Evolutionary conservation across 2,797 vertebrate genomes (phyloP).

Genomic region (Danio aesculapii): DNA sequence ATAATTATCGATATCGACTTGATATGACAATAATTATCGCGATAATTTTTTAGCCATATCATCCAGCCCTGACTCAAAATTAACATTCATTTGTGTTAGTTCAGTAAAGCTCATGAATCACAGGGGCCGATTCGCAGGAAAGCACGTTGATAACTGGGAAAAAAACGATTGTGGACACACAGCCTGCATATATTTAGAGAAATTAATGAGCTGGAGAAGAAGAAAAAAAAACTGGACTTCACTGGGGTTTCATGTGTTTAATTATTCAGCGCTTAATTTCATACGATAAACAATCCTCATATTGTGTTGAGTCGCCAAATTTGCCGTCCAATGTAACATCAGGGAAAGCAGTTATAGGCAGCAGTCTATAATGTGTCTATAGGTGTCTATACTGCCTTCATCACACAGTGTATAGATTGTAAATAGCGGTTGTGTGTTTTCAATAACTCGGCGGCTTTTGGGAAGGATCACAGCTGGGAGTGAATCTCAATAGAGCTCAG

Average conservation of each 20-base stretch:
- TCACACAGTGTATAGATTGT: neutral
- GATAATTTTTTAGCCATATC: too few species aligned
- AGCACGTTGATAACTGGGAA: neutral
- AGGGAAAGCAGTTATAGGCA: neutral
- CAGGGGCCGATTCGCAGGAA: conserved; percentile 13
- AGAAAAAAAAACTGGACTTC: neutral
- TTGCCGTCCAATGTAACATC: neutral
- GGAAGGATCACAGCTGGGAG: conserved; percentile 28
- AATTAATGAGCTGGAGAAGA: neutral
- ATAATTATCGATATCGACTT: too few species aligned
- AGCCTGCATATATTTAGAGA: conserved; percentile 27
- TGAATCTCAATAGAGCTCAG: conserved; percentile 46
- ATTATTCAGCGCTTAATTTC: conserved; percentile 9
- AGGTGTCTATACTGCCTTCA: neutral
- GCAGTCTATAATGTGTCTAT: neutral
- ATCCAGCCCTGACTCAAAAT: too few species aligned
- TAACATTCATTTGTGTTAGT: neutral
- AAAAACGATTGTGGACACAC: conserved; percentile 37
- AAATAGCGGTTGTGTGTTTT: conserved; percentile 16
- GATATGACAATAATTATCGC: too few species aligned
- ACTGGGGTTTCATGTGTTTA: neutral
- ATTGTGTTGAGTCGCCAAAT: neutral
- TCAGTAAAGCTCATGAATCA: conserved; percentile 7
- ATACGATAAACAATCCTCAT: neutral
- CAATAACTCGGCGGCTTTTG: conserved; percentile 27